A percentile compares a stretch with the other conserved stretches of the same genome.
phyloP scores from a whole-genome alignment of 1,140 invertebrate genomes.

The Lordiphosa clarofinis region DNA sequence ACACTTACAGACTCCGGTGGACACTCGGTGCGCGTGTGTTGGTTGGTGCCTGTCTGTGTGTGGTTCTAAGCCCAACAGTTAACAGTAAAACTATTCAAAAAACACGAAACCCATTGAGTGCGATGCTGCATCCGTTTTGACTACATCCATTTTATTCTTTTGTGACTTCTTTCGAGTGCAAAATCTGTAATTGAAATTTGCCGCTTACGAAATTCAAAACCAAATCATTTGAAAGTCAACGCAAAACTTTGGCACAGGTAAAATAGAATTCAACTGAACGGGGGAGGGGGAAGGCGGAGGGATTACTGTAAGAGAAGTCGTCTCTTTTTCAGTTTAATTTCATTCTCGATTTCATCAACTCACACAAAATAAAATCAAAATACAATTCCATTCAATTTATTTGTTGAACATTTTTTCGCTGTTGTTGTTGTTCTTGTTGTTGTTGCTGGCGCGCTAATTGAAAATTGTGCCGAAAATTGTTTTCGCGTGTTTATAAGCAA shows the following conservation, averaged over 20 bases:
- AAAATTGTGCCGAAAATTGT: slow-evolving; percentile 68
- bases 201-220: slow-evolving; percentile 49
- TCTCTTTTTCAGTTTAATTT: slow-evolving; percentile 19
- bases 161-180: slow-evolving; percentile 40
- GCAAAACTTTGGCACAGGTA: slow-evolving; percentile 53
- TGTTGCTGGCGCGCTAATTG: slow-evolving; percentile 46
- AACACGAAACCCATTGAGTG: slow-evolving; percentile 11
- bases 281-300: slow-evolving; percentile 4
- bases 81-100: slow-evolving; percentile 22
- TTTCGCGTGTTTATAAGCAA: slow-evolving; percentile 43
- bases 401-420: slow-evolving; percentile 48
- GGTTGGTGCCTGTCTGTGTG: slow-evolving; percentile 3
- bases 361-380: slow-evolving; percentile 63
- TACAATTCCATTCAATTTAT: slow-evolving; percentile 65
- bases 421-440: slow-evolving; percentile 2
- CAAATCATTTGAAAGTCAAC: slow-evolving; percentile 53
- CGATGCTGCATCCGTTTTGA: slow-evolving; percentile 8
- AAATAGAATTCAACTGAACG: slow-evolving; percentile 17
- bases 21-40: slow-evolving; percentile 1
- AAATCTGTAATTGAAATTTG: slow-evolving; percentile 70
- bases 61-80: slow-evolving; percentile 34
- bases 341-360: slow-evolving; percentile 38
- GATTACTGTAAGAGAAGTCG: slow-evolving; percentile 6
- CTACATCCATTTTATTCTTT: no score
- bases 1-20: slow-evolving; percentile 25